Conservation (phyloP, 2,797 vertebrate species). For the Aphelocoma californica region DNA sequence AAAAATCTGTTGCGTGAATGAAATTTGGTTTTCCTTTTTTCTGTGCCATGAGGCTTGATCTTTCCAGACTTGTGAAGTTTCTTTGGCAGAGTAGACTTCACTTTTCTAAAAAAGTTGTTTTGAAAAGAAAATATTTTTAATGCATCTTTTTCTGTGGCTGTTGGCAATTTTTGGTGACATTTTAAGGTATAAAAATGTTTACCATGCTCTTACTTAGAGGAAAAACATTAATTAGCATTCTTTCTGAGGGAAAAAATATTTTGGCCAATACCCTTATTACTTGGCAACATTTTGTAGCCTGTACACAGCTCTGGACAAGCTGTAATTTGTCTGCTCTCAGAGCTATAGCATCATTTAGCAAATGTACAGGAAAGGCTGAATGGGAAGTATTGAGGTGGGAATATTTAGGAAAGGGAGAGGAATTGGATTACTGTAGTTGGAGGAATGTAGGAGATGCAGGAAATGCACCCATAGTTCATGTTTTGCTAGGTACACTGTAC, state of each 20-base stretch:
- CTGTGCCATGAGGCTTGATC: background rate
- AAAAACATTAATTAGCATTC: background rate
- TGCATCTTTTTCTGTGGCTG: background rate
- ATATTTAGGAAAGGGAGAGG: background rate
- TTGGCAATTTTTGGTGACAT: background rate
- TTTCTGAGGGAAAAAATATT: background rate
- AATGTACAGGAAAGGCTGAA: background rate
- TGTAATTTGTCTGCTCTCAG: background rate
- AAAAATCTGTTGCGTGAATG: background rate
- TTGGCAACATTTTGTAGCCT: background rate
- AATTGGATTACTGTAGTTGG: background rate
- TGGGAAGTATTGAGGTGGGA: background rate
- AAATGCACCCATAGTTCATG: background rate
- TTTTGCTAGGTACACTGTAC: background rate
- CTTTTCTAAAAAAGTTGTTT: background rate
- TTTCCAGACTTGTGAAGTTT: background rate
- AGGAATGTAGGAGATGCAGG: background rate
- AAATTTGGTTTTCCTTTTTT: background rate
- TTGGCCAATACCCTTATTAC: background rate
- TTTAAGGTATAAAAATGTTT: background rate
- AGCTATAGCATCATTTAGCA: background rate
- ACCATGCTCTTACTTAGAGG: background rate
- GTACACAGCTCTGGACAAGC: background rate
- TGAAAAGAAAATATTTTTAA: background rate
- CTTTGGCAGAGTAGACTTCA: background rate